Evolutionary conservation across 2,888 invertebrate genomes (phyloP).

Genomic region (Drosophila meridiana): DNA sequence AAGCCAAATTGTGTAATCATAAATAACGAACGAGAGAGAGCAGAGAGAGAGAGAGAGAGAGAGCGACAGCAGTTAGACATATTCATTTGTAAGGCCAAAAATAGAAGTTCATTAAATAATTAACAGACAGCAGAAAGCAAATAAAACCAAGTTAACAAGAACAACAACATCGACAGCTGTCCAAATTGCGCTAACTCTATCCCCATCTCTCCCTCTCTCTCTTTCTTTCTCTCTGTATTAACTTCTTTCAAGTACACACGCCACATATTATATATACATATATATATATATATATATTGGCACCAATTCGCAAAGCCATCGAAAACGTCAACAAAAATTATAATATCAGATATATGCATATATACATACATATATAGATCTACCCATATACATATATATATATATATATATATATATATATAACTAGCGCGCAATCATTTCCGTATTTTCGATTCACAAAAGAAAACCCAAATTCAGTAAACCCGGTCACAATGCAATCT

Average conservation of each 20-base stretch:
- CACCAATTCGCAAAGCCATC: slow-evolving; percentile 59
- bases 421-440: slow-evolving; percentile 53
- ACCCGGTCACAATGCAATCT: slow-evolving; percentile 70
- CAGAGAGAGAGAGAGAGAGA: neutral
- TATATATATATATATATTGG: slow-evolving; percentile 44
- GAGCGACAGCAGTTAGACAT: slow-evolving; percentile 30
- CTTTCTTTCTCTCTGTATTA: neutral
- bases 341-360: slow-evolving; percentile 8
- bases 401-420: neutral
- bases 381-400: neutral
- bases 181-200: slow-evolving; percentile 37
- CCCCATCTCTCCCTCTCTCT: neutral
- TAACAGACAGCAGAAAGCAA: slow-evolving; percentile 34
- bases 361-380: neutral
- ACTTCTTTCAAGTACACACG: slow-evolving; percentile 48
- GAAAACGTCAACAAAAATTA: slow-evolving; percentile 50
- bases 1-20: slow-evolving; percentile 48
- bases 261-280: slow-evolving; percentile 1
- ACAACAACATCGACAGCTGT: slow-evolving; percentile 50
- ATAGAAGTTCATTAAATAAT: slow-evolving; percentile 64
- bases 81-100: slow-evolving; percentile 60
- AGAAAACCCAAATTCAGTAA: slow-evolving; percentile 22
- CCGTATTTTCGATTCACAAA: slow-evolving; percentile 56
- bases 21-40: slow-evolving; percentile 25
- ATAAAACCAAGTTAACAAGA: slow-evolving; percentile 32